A percentile compares a stretch with the other conserved stretches of the same genome.
phyloP scores from a whole-genome alignment of 2,797 vertebrate genomes.

The Prionace glauca region DNA sequence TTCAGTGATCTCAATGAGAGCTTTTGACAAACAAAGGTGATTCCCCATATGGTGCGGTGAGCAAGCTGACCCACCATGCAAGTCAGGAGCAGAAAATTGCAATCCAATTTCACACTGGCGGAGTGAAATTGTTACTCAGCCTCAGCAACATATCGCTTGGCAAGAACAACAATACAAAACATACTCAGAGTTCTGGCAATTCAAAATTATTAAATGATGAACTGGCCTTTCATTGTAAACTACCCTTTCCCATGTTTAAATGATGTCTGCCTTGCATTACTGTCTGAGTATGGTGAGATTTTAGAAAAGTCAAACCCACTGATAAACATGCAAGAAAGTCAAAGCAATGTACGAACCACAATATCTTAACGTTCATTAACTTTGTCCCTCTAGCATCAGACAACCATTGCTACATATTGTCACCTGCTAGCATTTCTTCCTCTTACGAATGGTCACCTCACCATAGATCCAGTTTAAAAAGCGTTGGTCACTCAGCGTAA shows the following conservation, averaged over 20 bases:
- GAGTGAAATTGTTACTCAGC: neutral
- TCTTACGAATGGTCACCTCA: neutral
- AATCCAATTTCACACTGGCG: too few species aligned
- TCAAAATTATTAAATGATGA: neutral
- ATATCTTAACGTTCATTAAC: neutral
- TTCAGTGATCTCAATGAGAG: too few species aligned
- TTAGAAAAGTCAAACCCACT: neutral
- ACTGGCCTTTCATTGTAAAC: neutral
- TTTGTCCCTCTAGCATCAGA: neutral
- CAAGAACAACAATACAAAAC: neutral
- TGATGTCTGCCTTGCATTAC: neutral
- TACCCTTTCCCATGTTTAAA: neutral
- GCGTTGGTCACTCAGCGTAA: neutral
- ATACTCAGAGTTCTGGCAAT: neutral
- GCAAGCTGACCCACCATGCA: too few species aligned
- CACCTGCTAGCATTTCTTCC: neutral
- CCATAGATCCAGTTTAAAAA: neutral
- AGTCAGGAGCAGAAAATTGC: too few species aligned
- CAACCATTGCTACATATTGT: neutral
- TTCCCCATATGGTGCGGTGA: too few species aligned
- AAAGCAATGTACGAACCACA: neutral
- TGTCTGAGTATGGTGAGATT: neutral
- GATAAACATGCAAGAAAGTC: neutral
- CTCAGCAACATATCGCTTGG: neutral
- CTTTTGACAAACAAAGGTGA: too few species aligned